Evolutionary conservation across 2,888 invertebrate species (phyloP).

Genomic region (Mimachlamys varia): DNA sequence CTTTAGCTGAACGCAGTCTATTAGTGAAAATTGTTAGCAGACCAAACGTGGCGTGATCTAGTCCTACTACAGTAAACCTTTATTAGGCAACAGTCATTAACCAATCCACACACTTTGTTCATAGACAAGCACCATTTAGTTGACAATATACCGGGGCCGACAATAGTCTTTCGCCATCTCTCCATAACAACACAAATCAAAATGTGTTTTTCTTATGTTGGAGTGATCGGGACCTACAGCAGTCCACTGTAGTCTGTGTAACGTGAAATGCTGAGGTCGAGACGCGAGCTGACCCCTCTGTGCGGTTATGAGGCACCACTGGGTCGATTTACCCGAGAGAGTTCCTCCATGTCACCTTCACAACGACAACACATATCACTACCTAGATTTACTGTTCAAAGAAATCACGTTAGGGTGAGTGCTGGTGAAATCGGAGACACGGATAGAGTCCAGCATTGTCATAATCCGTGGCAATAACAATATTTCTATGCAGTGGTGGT

Average conservation of each 20-base stretch:
- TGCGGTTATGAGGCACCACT: conserved; percentile 44
- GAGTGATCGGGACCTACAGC: conserved; percentile 19
- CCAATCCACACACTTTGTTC: conserved; percentile 21
- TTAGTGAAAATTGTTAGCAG: conserved; percentile 21
- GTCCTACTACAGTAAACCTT: conserved; percentile 3
- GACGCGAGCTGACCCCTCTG: conserved; percentile 50
- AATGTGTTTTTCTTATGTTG: neutral
- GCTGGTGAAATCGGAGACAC: conserved; percentile 45
- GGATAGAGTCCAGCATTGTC: conserved; percentile 44
- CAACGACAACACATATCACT: conserved; percentile 40
- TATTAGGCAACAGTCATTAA: conserved; percentile 25
- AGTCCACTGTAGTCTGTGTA: neutral
- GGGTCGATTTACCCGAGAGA: conserved; percentile 51
- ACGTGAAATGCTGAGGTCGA: conserved; percentile 45
- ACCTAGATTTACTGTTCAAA: conserved; percentile 47
- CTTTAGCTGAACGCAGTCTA: conserved; percentile 34
- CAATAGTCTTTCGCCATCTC: conserved; percentile 38
- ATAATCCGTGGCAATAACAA: conserved; percentile 52
- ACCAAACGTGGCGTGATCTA: conserved; percentile 16
- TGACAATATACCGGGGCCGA: conserved; percentile 26
- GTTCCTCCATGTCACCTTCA: conserved; percentile 49
- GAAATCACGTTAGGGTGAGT: conserved; percentile 42
- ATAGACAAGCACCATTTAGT: conserved; percentile 31
- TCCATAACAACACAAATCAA: conserved; percentile 37
- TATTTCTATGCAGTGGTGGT: conserved; percentile 43